A percentile compares a stretch with the other conserved stretches of the same genome.
Evolutionary conservation across 2,888 invertebrate genomes (phyloP).

Genomic region (Argyra leucocephala): DNA sequence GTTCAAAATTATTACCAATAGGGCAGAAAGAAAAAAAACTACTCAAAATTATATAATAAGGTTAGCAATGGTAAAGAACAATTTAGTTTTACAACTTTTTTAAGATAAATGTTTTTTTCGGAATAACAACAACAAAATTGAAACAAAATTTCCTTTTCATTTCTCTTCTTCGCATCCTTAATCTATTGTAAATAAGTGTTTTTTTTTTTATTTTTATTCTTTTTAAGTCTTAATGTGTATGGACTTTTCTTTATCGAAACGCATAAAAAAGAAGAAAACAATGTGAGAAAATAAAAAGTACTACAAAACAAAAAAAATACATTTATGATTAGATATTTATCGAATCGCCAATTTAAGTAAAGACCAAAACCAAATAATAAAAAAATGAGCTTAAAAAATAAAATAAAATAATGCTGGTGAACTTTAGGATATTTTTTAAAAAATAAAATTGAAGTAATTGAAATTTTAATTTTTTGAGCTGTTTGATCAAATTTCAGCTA

Average conservation of each 20-base stretch:
- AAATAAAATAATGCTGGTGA: no score
- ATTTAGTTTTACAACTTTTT: constrained; percentile 2
- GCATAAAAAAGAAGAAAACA: no score
- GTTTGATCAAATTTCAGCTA: no score
- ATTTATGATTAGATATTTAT: not conserved
- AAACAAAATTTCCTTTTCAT: not conserved
- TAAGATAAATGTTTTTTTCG: not conserved
- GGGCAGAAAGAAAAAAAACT: not conserved
- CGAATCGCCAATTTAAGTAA: not conserved
- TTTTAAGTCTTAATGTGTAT: not conserved
- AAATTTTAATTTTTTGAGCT: no score
- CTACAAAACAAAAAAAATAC: not conserved
- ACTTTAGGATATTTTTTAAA: no score
- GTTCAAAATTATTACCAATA: not conserved
- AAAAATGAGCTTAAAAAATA: not conserved
- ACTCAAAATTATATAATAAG: no score
- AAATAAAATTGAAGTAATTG: no score
- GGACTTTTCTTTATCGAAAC: no score
- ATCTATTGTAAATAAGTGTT: no score
- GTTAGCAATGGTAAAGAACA: not conserved
- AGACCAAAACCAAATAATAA: not conserved
- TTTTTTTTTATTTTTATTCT: not conserved
- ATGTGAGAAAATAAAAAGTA: no score
- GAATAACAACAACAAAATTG: not conserved
- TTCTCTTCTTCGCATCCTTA: not conserved